phyloP scores from a whole-genome alignment of 2,113 vertebrate genomes.

The Bucco capensis region DNA sequence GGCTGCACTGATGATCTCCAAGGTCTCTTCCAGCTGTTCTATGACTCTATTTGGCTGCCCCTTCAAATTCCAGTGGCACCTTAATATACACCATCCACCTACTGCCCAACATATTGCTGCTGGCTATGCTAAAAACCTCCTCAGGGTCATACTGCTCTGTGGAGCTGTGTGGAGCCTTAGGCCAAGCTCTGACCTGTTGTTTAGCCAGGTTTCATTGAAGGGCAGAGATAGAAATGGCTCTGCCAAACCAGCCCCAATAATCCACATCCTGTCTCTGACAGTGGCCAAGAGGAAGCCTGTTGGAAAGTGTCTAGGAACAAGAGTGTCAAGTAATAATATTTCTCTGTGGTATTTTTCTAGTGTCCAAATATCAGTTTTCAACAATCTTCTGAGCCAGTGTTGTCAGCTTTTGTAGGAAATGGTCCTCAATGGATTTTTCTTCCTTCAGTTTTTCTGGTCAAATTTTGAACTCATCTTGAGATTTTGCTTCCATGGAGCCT shows the following conservation, averaged over 20 bases:
- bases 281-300: neutral
- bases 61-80: neutral
- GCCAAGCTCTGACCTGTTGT: neutral
- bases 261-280: neutral
- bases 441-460: neutral
- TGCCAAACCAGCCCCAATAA: neutral
- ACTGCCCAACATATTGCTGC: neutral
- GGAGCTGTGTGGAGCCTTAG: rapidly evolving
- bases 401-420: neutral
- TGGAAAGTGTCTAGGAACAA: neutral
- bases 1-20: too few relatives aligned
- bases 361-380: neutral
- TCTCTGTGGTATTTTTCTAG: neutral
- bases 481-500: neutral
- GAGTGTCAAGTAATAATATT: neutral
- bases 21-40: too few relatives aligned
- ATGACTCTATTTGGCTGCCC: neutral
- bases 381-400: neutral
- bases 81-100: neutral
- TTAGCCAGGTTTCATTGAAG: neutral
- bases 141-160: neutral
- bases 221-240: neutral
- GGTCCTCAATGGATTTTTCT: neutral
- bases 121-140: neutral
- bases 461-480: neutral